A percentile compares a stretch with the other conserved stretches of the same genome.
These are phyloP conservation scores for Anguilla anguilla DNA, from an alignment of 2,797 vertebrate species.

Conservation along the genomic window DNA sequence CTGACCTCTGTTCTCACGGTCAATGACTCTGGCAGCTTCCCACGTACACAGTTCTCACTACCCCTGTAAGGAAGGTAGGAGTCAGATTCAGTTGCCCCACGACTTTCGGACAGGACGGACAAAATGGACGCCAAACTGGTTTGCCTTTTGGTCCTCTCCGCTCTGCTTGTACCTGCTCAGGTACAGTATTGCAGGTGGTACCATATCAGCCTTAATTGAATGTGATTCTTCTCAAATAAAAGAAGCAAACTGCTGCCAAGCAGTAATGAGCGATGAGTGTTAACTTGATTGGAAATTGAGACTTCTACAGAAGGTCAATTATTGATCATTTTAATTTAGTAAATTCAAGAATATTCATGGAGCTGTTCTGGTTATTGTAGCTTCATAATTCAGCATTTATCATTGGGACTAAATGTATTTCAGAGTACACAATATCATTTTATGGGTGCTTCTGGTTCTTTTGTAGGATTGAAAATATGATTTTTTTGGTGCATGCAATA, in stretches of 20 bases:
- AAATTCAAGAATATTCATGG: background rate
- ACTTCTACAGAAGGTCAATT: background rate
- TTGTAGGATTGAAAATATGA: background rate
- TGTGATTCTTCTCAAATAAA: background rate
- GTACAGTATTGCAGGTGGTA: conserved; percentile 49
- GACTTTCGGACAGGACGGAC: conserved; percentile 43
- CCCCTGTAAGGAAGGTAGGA: background rate
- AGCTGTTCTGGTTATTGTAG: background rate
- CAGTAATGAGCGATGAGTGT: conserved; percentile 18
- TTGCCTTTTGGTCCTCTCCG: conserved; percentile 60
- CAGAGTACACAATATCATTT: background rate
- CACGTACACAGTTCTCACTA: background rate
- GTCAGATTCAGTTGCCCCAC: background rate
- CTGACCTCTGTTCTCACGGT: background rate
- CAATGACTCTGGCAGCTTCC: background rate
- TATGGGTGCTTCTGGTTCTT: background rate
- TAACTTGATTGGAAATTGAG: conserved; percentile 27
- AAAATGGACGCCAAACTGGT: conserved; percentile 72
- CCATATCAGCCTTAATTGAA: background rate
- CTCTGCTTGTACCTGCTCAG: conserved; percentile 65
- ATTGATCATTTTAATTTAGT: too few relatives aligned
- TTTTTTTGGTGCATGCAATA: background rate
- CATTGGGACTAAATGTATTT: background rate
- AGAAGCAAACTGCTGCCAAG: conserved; percentile 21
- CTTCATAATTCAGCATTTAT: background rate